Evolutionary conservation across 2,113 vertebrate species (phyloP).

Genomic region (Passerina amoena): DNA sequence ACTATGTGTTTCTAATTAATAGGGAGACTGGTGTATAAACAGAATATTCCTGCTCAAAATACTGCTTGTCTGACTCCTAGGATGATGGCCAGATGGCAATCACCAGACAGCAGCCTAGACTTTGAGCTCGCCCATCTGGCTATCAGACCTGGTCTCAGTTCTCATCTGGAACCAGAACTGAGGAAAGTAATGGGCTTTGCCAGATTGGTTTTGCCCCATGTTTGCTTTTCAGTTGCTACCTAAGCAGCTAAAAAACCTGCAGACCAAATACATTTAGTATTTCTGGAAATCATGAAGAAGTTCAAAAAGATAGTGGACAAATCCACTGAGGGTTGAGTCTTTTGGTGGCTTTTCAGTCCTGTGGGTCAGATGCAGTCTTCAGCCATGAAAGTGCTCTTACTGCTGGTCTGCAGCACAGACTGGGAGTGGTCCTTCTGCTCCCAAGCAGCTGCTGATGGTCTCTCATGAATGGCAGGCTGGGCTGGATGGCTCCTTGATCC

Average conservation of each 20-base stretch:
- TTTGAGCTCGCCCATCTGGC: constrained; percentile 30
- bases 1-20: constrained; percentile 63
- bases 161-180: constrained; percentile 35
- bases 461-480: not conserved
- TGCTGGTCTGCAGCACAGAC: not conserved
- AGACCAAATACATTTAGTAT: not conserved
- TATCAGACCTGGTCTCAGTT: constrained; percentile 26
- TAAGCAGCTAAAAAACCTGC: constrained; percentile 37
- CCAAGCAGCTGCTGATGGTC: not conserved
- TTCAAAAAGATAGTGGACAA: not conserved
- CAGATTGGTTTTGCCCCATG: constrained; percentile 1
- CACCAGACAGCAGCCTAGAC: constrained; percentile 26
- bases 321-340: not conserved
- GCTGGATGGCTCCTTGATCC: not conserved
- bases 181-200: constrained; percentile 21
- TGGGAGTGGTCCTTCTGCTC: not conserved
- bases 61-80: constrained; percentile 34
- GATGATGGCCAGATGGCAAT: constrained; percentile 33
- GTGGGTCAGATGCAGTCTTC: not conserved
- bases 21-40: constrained; percentile 40
- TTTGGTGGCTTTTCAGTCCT: not conserved
- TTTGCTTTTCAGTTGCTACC: constrained; percentile 44
- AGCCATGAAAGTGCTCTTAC: not conserved
- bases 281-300: constrained; percentile 19
- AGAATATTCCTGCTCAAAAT: constrained; percentile 51